Evolutionary conservation across 1,140 invertebrate genomes (phyloP).

Genomic region (Sinonovacula constricta): DNA sequence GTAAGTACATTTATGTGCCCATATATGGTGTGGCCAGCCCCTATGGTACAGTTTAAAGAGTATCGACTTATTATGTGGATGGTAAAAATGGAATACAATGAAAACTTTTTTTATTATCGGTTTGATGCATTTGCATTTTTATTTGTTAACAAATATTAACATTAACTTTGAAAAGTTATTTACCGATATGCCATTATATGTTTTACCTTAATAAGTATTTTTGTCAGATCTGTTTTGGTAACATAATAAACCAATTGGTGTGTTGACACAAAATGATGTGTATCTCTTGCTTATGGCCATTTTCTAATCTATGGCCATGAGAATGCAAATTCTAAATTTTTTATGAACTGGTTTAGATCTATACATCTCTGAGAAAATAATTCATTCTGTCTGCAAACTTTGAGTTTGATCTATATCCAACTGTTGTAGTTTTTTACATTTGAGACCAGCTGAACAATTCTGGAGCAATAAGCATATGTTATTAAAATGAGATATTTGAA

Average conservation of each 20-base stretch:
- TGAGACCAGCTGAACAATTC: not conserved
- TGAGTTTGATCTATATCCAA: too few species aligned
- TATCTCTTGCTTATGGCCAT: too few species aligned
- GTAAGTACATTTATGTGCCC: slow-evolving; percentile 36
- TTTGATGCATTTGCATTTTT: not conserved
- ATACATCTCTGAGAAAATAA: too few species aligned
- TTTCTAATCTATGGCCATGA: too few species aligned
- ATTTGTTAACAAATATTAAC: not conserved
- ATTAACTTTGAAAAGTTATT: not conserved
- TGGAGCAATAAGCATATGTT: not conserved
- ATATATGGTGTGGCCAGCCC: not conserved
- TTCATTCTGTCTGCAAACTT: too few species aligned
- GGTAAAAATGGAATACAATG: not conserved
- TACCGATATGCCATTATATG: too few species aligned
- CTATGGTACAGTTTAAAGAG: not conserved
- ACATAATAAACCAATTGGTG: too few species aligned
- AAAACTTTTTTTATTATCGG: not conserved
- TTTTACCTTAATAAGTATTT: too few species aligned
- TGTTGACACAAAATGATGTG: too few species aligned
- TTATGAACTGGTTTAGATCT: too few species aligned
- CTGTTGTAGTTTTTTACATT: not conserved
- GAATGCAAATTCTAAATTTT: too few species aligned
- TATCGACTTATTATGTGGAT: not conserved
- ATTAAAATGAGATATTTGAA: not conserved
- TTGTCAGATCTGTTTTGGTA: too few species aligned